Evolutionary conservation across 92 coral and sea anemone species (phyloP).

Genomic region (Epizoanthus ramosus): DNA sequence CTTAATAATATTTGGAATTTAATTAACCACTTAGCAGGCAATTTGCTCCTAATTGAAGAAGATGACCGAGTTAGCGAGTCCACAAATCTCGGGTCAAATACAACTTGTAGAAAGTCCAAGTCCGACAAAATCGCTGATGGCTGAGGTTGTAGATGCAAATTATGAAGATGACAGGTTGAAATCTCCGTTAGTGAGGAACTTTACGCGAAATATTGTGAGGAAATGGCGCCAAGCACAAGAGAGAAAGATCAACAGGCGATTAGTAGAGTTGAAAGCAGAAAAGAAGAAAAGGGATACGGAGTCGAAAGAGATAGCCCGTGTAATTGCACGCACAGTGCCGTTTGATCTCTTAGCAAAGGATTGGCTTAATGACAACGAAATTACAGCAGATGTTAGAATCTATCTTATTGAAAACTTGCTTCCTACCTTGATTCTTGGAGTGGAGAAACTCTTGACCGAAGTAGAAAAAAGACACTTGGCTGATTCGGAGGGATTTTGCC

Average conservation of each 20-base stretch:
- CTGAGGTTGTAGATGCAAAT: slow-evolving; percentile 65
- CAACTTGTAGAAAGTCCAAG: slow-evolving; percentile 38
- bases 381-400: slow-evolving; percentile 80
- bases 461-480: slow-evolving; percentile 79
- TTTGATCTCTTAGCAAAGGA: slow-evolving; percentile 89
- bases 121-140: slow-evolving; percentile 60
- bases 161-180: slow-evolving; percentile 66
- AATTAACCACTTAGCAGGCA: slow-evolving; percentile 45
- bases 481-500: slow-evolving; percentile 76
- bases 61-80: slow-evolving; percentile 28
- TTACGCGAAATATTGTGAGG: slow-evolving; percentile 72
- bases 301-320: slow-evolving; percentile 71
- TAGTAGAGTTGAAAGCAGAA: slow-evolving; percentile 74
- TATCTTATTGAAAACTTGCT: slow-evolving; percentile 85
- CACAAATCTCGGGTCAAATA: background rate
- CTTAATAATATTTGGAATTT: background rate
- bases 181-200: slow-evolving; percentile 74
- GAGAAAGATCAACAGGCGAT: slow-evolving; percentile 71
- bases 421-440: slow-evolving; percentile 91
- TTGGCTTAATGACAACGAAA: slow-evolving; percentile 83
- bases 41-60: slow-evolving; percentile 39
- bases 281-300: slow-evolving; percentile 81
- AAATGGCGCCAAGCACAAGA: slow-evolving; percentile 87
- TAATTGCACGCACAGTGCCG: slow-evolving; percentile 82
- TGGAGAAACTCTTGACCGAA: slow-evolving; percentile 89